phyloP scores from a whole-genome alignment of 2,888 invertebrate species.

The Pogonocherus hispidulus region DNA sequence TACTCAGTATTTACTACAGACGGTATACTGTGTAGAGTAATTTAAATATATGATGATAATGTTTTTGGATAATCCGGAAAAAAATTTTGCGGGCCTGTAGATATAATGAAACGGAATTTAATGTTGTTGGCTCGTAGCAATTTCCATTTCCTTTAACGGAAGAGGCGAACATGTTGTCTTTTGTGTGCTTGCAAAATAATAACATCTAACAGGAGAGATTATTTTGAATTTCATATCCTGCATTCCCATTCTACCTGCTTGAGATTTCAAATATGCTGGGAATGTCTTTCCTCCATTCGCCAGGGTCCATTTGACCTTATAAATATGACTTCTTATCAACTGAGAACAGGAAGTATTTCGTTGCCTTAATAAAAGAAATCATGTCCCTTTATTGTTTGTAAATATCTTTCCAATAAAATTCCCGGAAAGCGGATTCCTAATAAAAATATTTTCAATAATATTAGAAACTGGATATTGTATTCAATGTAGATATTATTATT shows the following conservation, averaged over 20 bases:
- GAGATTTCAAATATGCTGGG: slow-evolving; percentile 52
- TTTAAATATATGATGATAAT: too few relatives aligned
- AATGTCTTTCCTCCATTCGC: slow-evolving; percentile 49
- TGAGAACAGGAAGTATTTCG: slow-evolving; percentile 51
- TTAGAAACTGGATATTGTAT: not conserved
- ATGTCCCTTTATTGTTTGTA: slow-evolving; percentile 10
- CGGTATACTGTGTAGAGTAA: too few relatives aligned
- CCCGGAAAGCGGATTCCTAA: not conserved
- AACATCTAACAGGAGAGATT: slow-evolving; percentile 49
- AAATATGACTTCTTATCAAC: slow-evolving; percentile 49
- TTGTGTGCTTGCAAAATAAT: slow-evolving; percentile 50
- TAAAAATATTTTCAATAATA: slow-evolving; percentile 1
- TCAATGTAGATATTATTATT: too few relatives aligned
- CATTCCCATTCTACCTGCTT: slow-evolving; percentile 54
- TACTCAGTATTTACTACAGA: too few relatives aligned
- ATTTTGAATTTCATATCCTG: slow-evolving; percentile 54
- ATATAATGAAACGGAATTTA: slow-evolving; percentile 35
- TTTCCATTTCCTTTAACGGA: slow-evolving; percentile 27
- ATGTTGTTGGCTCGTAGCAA: slow-evolving; percentile 31
- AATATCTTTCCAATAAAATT: slow-evolving; percentile 2
- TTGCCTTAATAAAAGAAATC: slow-evolving; percentile 44
- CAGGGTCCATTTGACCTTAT: slow-evolving; percentile 44
- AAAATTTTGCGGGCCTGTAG: slow-evolving; percentile 8
- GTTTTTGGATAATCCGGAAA: slow-evolving; percentile 14
- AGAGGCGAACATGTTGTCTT: slow-evolving; percentile 45